Percentiles rank a stretch among this genome's conserved stretches.
Conservation (phyloP, 2,113 vertebrate species). For the Orthonyx spaldingii region DNA sequence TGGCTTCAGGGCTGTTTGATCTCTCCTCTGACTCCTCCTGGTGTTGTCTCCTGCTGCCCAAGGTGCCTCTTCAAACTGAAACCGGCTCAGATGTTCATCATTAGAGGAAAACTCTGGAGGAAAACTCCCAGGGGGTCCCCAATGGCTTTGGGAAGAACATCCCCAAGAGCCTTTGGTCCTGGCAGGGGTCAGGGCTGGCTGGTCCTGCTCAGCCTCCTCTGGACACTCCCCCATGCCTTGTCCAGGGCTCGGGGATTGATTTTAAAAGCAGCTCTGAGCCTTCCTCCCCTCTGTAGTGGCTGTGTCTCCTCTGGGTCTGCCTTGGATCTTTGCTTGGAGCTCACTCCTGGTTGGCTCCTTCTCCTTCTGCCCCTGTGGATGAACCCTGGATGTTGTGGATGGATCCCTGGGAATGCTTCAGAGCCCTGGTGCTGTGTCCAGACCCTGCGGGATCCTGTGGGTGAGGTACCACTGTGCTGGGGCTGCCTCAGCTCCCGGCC, state of each 20-base stretch:
- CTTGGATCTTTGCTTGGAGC: neutral
- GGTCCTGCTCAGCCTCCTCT: neutral
- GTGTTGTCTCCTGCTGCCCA: neutral
- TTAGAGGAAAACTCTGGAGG: neutral
- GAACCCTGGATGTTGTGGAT: too few relatives aligned
- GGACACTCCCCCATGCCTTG: neutral
- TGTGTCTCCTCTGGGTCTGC: neutral
- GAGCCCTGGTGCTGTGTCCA: too few relatives aligned
- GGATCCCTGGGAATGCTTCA: neutral
- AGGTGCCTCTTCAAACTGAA: neutral
- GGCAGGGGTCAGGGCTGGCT: neutral
- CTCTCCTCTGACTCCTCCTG: neutral
- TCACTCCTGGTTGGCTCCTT: neutral
- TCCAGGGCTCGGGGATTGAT: too few relatives aligned
- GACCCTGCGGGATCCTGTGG: neutral
- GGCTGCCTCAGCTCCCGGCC: too few relatives aligned
- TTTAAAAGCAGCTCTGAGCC: neutral
- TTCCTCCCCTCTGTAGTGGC: too few relatives aligned
- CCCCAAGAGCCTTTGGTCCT: neutral
- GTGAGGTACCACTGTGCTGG: too few relatives aligned
- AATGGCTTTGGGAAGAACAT: neutral
- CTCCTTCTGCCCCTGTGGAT: neutral
- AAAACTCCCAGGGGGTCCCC: neutral
- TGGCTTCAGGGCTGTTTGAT: neutral
- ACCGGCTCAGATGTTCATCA: neutral